Evolutionary conservation across 2,797 vertebrate genomes (phyloP).

Genomic region (Gymnopithys bicolor): DNA sequence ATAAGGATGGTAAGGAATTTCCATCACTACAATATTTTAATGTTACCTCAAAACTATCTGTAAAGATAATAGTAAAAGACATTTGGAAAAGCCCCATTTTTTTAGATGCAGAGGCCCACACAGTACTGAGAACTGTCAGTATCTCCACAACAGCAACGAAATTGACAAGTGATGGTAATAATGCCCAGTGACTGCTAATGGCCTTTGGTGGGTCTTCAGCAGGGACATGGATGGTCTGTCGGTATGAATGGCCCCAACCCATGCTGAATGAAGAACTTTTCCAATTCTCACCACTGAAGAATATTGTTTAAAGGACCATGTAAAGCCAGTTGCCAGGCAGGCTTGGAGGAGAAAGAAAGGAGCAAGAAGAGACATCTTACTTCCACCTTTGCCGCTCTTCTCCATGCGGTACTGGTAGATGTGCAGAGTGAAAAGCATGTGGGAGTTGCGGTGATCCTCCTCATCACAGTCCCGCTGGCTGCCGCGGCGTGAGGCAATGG

Average conservation of each 20-base stretch:
- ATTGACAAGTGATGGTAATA: background rate
- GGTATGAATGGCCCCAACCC: background rate
- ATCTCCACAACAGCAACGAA: background rate
- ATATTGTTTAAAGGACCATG: background rate
- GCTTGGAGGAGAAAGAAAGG: background rate
- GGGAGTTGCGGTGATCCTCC: conserved; percentile 88
- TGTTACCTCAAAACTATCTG: background rate
- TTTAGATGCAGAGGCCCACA: background rate
- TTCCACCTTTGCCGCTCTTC: conserved; percentile 90
- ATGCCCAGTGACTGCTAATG: background rate
- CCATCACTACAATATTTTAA: background rate
- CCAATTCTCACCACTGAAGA: background rate
- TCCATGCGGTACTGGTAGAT: conserved; percentile 94
- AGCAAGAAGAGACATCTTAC: conserved; percentile 71
- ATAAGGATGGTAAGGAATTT: background rate
- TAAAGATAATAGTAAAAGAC: background rate
- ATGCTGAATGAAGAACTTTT: background rate
- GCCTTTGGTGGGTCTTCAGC: background rate
- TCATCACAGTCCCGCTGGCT: conserved; percentile 85
- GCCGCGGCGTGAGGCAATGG: conserved; percentile 88
- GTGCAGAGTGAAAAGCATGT: conserved; percentile 97
- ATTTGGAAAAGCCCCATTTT: background rate
- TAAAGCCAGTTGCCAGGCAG: background rate
- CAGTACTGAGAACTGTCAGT: background rate
- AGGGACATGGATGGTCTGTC: background rate